Evolutionary conservation across 2,113 vertebrate genomes (phyloP).

Genomic region (Pedetes capensis): DNA sequence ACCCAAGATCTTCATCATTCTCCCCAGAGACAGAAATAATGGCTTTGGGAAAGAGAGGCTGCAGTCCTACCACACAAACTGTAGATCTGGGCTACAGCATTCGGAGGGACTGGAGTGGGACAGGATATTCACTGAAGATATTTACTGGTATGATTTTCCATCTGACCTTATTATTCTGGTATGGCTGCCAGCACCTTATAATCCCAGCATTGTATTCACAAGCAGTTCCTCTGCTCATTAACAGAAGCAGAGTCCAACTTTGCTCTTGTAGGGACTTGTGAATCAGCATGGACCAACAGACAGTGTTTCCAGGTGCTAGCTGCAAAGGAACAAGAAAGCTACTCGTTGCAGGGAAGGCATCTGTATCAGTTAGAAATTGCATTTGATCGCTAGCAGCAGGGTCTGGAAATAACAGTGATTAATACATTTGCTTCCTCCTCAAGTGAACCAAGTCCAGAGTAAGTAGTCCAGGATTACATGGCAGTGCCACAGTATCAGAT

Average conservation of each 20-base stretch:
- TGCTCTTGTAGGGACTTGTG: conserved; percentile 68
- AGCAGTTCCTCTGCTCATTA: conserved; percentile 71
- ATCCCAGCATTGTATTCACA: conserved; percentile 72
- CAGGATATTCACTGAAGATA: conserved; percentile 42
- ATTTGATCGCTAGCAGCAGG: neutral
- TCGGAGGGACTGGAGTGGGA: neutral
- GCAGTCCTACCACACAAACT: neutral
- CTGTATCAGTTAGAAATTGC: conserved; percentile 25
- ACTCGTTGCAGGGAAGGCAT: neutral
- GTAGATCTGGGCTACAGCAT: neutral
- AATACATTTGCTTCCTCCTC: neutral
- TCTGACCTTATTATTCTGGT: conserved; percentile 66
- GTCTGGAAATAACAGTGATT: conserved; percentile 10
- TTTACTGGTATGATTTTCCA: conserved; percentile 62
- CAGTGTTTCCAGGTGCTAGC: conserved; percentile 55
- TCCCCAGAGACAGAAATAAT: neutral
- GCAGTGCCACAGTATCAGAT: neutral
- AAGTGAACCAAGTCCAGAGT: neutral
- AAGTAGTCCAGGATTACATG: neutral
- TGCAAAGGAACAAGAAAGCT: conserved; percentile 51
- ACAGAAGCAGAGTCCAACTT: conserved; percentile 54
- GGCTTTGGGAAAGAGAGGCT: neutral
- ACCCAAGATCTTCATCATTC: neutral
- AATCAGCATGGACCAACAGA: conserved; percentile 46
- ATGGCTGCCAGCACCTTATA: conserved; percentile 67